phyloP scores from a whole-genome alignment of 2,797 vertebrate genomes.

The Lepilemur ruficaudatus region DNA sequence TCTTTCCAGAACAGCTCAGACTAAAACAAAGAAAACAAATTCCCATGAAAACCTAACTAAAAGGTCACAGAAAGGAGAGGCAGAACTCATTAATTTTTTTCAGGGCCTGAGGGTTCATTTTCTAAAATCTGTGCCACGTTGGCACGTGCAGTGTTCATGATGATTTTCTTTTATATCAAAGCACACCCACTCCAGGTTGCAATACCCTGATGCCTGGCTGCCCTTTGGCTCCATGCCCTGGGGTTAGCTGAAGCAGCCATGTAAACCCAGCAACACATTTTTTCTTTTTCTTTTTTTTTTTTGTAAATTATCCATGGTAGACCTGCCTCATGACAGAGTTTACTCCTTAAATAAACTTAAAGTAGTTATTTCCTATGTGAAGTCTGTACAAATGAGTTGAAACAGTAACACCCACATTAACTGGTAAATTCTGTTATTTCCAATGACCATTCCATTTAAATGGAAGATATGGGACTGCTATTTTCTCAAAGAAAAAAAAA shows the following conservation, averaged over 20 bases:
- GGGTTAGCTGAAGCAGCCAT: not conserved
- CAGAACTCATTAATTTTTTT: slow-evolving; percentile 78
- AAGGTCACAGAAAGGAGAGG: slow-evolving; percentile 76
- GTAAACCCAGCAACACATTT: not conserved
- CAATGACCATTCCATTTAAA: not conserved
- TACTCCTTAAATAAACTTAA: not conserved
- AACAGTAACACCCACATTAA: not conserved
- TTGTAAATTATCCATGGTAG: not conserved
- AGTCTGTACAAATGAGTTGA: not conserved
- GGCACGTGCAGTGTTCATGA: slow-evolving; percentile 46
- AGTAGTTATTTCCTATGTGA: not conserved
- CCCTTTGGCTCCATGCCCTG: not conserved
- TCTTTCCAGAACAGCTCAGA: slow-evolving; percentile 47
- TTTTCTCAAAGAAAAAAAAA: not conserved
- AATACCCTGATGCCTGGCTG: not conserved
- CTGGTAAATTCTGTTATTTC: not conserved
- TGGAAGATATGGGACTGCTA: not conserved
- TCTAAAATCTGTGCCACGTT: slow-evolving; percentile 70
- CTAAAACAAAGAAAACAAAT: slow-evolving; percentile 77
- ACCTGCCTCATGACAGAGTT: not conserved
- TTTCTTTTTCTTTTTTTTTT: not conserved
- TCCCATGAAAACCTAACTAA: slow-evolving; percentile 70
- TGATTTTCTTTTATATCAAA: slow-evolving; percentile 62
- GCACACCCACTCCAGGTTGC: not conserved
- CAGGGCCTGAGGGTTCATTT: slow-evolving; percentile 76